Conservation (phyloP, 2,113 vertebrate species). For the Seriola aureovittata region DNA sequence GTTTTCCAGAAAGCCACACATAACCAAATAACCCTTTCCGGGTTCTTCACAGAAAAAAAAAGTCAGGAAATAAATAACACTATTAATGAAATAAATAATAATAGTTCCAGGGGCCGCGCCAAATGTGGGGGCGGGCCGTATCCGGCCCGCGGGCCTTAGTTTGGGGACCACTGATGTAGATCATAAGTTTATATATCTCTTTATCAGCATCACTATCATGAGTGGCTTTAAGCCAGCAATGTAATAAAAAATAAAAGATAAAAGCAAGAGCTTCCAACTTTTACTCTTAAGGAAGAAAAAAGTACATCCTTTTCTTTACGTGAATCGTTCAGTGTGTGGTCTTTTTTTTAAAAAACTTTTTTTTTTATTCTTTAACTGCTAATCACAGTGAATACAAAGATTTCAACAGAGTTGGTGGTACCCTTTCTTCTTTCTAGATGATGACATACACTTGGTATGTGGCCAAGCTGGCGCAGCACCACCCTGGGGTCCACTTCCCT, state of each 20-base stretch:
- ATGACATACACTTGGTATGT: constrained; percentile 98
- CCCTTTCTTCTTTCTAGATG: constrained; percentile 85
- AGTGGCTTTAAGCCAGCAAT: neutral
- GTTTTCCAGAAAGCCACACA: too few species aligned
- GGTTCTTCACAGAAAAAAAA: too few species aligned
- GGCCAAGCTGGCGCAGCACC: constrained; percentile 90
- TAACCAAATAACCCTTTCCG: too few species aligned
- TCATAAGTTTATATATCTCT: neutral
- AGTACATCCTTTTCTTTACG: neutral
- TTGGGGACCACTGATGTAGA: neutral
- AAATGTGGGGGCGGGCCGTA: too few species aligned
- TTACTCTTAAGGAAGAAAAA: neutral
- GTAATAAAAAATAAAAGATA: neutral
- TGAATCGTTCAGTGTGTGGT: neutral
- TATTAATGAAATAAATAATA: too few species aligned
- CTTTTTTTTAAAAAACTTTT: too few species aligned
- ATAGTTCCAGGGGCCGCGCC: too few species aligned
- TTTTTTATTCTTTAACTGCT: constrained; percentile 6
- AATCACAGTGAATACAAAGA: constrained; percentile 14
- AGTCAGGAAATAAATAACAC: too few species aligned
- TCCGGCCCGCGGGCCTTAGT: too few species aligned
- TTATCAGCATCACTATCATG: neutral
- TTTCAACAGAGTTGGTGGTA: constrained; percentile 21
- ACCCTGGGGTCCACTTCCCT: constrained; percentile 90
- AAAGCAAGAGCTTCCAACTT: neutral